Evolutionary conservation across 2,113 vertebrate species (phyloP), one percentile per base, ranked within the genome.

Genomic region (Cheilinus undulatus): DNA sequence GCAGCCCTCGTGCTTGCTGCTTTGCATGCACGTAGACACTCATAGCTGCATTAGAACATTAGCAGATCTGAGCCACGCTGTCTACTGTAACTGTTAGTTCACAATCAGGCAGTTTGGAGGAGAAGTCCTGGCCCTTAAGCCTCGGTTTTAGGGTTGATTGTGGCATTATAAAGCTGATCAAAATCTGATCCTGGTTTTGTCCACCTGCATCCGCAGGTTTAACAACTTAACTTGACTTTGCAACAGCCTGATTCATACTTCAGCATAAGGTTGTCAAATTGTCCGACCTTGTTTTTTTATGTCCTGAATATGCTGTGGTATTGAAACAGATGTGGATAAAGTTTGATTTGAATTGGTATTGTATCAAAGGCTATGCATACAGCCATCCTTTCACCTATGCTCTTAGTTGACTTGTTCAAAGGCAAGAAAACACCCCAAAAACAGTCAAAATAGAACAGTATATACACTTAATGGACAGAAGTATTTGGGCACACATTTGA

Each of bases 1-100:
- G 78, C 80, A 79, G 73, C 75, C 54, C 70, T 43, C 67, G 69
- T 28, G 3, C 64, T 69, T 2, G 40, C 80, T 36, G 66, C 67
- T 86, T 72, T 73, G 63, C 80, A 10, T 3, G 57, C 57, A 59
- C 50, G 1, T 7, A 75, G 32, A 70, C 75, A 42, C 52, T 40
- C 23, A 52, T 43, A 63, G 64, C 66, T 66, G 69, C 80, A 63
- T 76, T 69, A 38, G 7, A 36, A 74, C 56, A 69, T 59, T 56
- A 73, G 73, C 63, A n/a, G 81, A 46, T 52, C 46, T 30, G 60
- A 70, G 67, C 69, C 19, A n/a, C 76, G 52, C 65, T 27, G 66
- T 49, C 75, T 49, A 10, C 53, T 56, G 63, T 59, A 73, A 82
- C 69, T 64, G 69, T 60, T 42, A 24, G 51, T 45, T 70, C 36